Percentiles rank a stretch among this genome's conserved stretches.
phyloP scores from a whole-genome alignment of 2,888 invertebrate species.

The Limnephilus rhombicus region DNA sequence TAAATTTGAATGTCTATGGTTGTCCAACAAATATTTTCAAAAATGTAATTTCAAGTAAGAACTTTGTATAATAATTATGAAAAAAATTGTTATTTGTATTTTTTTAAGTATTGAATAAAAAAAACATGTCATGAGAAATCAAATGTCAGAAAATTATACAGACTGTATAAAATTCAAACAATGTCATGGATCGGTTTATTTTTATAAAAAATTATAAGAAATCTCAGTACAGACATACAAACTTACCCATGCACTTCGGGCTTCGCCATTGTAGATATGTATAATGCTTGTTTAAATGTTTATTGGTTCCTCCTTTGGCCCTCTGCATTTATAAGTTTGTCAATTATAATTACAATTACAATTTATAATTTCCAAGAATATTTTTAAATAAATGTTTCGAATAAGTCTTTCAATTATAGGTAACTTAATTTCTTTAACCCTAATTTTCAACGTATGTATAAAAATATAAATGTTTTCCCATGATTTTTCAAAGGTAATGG shows the following conservation, averaged over 20 bases:
- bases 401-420: not conserved
- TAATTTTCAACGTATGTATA: not conserved
- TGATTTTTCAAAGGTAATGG: not conserved
- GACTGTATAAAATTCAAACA: not conserved
- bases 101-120: too few relatives aligned
- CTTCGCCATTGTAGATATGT: not conserved
- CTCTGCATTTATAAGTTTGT: not conserved
- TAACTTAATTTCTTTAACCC: not conserved
- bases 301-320: not conserved
- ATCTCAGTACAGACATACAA: not conserved
- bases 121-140: not conserved
- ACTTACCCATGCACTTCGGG: not conserved
- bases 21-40: too few relatives aligned
- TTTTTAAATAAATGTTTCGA: not conserved
- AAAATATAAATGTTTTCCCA: not conserved
- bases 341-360: too few relatives aligned
- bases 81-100: too few relatives aligned
- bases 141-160: not conserved
- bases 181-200: not conserved
- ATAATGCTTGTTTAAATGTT: not conserved
- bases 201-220: not conserved
- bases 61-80: too few relatives aligned
- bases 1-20: too few relatives aligned
- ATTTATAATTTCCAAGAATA: not conserved
- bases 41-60: too few relatives aligned